Conservation (phyloP, 2,113 vertebrate genomes). For the Morphnarchus princeps region DNA sequence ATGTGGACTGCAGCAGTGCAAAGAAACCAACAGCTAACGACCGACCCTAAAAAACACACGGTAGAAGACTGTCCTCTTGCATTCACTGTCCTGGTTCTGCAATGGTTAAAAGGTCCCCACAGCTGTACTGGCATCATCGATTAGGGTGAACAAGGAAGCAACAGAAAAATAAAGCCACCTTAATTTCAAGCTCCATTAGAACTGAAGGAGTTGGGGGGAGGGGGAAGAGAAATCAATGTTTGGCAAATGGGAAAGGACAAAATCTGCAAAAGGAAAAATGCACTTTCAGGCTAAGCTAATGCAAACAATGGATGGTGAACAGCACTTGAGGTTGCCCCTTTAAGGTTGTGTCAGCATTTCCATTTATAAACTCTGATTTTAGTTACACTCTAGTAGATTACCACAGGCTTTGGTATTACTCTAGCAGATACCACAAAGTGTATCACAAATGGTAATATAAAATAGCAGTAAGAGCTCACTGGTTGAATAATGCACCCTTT, state of each 20-base stretch:
- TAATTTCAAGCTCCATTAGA: slow-evolving; percentile 73
- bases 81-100: background rate
- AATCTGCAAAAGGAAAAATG: slow-evolving; percentile 48
- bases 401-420: slow-evolving; percentile 2
- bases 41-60: background rate
- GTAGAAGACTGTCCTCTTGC: background rate
- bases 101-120: slow-evolving; percentile 51
- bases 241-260: slow-evolving; percentile 60
- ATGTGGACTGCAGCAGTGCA: background rate
- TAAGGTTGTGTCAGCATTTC: slow-evolving; percentile 57
- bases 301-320: slow-evolving; percentile 12
- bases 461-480: background rate
- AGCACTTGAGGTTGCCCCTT: slow-evolving; percentile 41
- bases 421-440: background rate
- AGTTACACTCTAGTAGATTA: slow-evolving; percentile 33
- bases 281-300: slow-evolving; percentile 43
- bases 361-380: slow-evolving; percentile 43
- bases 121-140: slow-evolving; percentile 53
- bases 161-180: slow-evolving; percentile 55
- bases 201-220: slow-evolving; percentile 49
- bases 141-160: slow-evolving; percentile 37
- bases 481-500: background rate
- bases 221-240: slow-evolving; percentile 49
- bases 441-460: background rate
- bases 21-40: background rate